Percentiles rank a stretch among this genome's conserved stretches.
Evolutionary conservation across 1,140 invertebrate species (phyloP).

Genomic region (Lanistes nyassanus): DNA sequence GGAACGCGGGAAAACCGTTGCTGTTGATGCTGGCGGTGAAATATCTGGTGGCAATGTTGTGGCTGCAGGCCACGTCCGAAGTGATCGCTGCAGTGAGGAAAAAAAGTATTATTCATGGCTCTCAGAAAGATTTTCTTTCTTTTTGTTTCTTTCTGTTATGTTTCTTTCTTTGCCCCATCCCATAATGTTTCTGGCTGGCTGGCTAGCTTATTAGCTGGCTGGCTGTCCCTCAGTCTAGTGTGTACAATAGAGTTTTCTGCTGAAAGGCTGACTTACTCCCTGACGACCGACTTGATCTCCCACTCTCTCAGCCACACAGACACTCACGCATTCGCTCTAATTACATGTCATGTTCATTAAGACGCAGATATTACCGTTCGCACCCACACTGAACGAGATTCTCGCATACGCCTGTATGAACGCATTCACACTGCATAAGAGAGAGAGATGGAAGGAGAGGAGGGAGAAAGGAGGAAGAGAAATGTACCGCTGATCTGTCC

Average conservation of each 20-base stretch:
- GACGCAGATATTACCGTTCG: neutral
- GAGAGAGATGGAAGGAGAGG: too few species aligned
- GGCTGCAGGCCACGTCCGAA: constrained; percentile 14
- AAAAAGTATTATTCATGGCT: neutral
- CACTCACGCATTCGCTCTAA: neutral
- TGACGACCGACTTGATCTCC: too few species aligned
- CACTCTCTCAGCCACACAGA: neutral
- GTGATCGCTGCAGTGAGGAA: neutral
- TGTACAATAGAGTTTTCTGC: neutral
- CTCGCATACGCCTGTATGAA: neutral
- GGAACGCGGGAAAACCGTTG: constrained; percentile 9
- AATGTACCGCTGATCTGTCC: constrained; percentile 13
- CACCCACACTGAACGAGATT: neutral
- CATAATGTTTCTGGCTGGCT: neutral
- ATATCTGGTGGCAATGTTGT: constrained; percentile 1
- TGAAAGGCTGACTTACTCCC: neutral
- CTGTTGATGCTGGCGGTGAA: constrained; percentile 25
- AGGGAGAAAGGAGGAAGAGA: too few species aligned
- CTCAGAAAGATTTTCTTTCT: neutral
- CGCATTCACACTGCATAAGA: constrained; percentile 4
- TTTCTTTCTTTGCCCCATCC: neutral
- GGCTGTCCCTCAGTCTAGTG: neutral
- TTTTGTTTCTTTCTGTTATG: too few species aligned
- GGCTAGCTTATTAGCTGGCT: neutral
- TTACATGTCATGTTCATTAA: neutral